Evolutionary conservation across 1,140 invertebrate species (phyloP), one percentile per base, ranked within the genome.

Genomic region (Rhyacophila brunnea): DNA sequence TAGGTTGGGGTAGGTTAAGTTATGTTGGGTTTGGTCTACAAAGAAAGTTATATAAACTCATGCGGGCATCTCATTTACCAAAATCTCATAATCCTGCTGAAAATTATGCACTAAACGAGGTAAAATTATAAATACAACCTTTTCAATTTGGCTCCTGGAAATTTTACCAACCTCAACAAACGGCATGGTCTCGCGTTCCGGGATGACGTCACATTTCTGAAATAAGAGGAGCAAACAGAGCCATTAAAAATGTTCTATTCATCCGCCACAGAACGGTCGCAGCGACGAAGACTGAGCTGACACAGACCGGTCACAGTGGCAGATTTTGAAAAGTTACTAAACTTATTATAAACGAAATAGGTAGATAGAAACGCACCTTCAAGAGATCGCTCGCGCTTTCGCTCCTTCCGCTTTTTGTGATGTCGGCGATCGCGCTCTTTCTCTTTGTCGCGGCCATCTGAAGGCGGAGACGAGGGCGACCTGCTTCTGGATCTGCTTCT

Each of bases 361-460:
- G 23, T 5, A 28, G 9, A 28, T 28, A 28, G 38, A 40, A 64
- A 17, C 11, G 34, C 57, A 48, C 60, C 52, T 4, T 71, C 67
- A 20, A 66, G 68, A 11, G 71, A 70, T 65, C 68, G n/a, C 68
- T 78, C 82, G 45, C 77, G 77, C 58, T 83, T 82, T 67, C 76
- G 79, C 14, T 84, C 83, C 63, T 81, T 83, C 49, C 82, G 81
- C 58, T 82, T 83, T 61, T 82, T 83, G 58, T 85, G 83, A 64
- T 82, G 82, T 32, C 82, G 81, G 54, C 81, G 77, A 61, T 81
- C n/a, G n/a, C n/a, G n/a, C n/a, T n/a, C n/a, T n/a, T n/a, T n/a
- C n/a, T n/a, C 54, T 23, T 58, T 57, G 5, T 62, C 55, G 1
- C 60, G 20, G 1, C 19, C 57, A 32, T 62, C 60, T 7, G 54